Evolutionary conservation across 2,797 vertebrate species (phyloP).

Genomic region (Intellagama lesueurii): DNA sequence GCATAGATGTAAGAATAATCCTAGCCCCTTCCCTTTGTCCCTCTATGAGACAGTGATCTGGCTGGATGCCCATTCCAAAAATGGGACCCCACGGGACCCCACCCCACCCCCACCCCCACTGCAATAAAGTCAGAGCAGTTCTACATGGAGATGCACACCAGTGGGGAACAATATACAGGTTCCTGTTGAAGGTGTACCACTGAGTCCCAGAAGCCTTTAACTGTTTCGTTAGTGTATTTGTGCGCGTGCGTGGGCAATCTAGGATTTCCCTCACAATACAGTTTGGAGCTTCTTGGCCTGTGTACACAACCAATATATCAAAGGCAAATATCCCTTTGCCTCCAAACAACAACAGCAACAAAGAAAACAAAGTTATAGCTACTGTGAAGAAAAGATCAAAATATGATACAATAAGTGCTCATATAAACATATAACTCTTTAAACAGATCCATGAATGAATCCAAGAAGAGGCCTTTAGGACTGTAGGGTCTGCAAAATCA

Average conservation of each 20-base stretch:
- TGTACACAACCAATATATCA: neutral
- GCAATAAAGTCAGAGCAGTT: neutral
- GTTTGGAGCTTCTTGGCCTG: neutral
- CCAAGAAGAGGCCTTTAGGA: neutral
- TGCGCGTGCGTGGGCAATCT: neutral
- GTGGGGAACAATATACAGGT: neutral
- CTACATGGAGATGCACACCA: neutral
- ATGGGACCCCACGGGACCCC: neutral
- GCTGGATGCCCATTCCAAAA: neutral
- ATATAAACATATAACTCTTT: neutral
- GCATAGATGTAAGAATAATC: neutral
- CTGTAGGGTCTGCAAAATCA: neutral
- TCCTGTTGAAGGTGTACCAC: neutral
- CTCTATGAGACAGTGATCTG: neutral
- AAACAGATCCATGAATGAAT: neutral
- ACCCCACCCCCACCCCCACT: neutral
- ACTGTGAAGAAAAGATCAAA: neutral
- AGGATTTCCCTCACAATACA: neutral
- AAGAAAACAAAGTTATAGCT: neutral
- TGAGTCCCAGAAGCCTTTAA: neutral
- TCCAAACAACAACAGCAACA: neutral
- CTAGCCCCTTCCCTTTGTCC: neutral
- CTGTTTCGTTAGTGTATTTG: neutral
- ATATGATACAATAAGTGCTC: neutral
- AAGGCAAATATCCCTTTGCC: neutral